Conservation (phyloP, 2,113 vertebrate genomes). For the Myrmecobius fasciatus region DNA sequence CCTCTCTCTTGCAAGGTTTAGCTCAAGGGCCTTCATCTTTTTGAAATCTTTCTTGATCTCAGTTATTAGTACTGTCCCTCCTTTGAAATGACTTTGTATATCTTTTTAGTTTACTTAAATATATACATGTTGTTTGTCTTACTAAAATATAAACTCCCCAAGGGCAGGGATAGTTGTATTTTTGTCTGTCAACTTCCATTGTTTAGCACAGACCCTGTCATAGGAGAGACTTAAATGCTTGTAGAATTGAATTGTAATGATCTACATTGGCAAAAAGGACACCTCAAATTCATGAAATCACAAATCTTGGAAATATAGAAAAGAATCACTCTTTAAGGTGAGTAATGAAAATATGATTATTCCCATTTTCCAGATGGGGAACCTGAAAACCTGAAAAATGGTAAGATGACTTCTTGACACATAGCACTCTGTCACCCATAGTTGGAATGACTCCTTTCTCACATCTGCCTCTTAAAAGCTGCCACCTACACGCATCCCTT, state of each 20-base stretch:
- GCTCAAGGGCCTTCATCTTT: neutral
- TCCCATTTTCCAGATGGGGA: neutral
- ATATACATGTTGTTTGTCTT: neutral
- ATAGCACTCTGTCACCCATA: neutral
- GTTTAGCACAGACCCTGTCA: too few relatives aligned
- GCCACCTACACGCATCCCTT: neutral
- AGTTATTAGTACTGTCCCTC: neutral
- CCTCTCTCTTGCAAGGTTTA: neutral
- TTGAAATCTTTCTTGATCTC: neutral
- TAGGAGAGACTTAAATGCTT: neutral
- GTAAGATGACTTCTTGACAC: neutral
- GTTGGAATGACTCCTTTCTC: neutral
- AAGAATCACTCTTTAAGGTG: neutral
- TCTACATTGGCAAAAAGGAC: neutral
- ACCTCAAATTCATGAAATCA: neutral
- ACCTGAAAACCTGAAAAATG: neutral
- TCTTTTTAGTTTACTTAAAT: neutral
- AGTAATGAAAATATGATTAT: neutral
- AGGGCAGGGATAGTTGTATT: neutral
- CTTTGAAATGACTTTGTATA: neutral
- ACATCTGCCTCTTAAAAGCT: neutral
- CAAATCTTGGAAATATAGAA: neutral
- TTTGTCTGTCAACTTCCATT: neutral
- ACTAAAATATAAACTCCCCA: neutral
- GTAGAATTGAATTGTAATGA: neutral